Evolutionary conservation across 2,888 invertebrate species (phyloP).

Genomic region (Melinaea marsaeus): DNA sequence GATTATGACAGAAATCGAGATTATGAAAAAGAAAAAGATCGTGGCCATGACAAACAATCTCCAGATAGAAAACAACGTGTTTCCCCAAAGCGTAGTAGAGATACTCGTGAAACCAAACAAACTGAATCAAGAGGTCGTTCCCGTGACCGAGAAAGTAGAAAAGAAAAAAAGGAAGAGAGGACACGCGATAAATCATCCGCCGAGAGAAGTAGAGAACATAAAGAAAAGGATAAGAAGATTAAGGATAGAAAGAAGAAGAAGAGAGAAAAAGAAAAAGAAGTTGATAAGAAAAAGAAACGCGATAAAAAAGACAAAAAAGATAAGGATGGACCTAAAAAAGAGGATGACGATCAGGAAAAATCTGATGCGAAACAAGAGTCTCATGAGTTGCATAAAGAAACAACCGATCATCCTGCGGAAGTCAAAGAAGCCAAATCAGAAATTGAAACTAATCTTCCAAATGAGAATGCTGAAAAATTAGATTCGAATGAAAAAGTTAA

Average conservation of each 20-base stretch:
- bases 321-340: constrained; percentile 45
- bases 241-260: constrained; percentile 66
- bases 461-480: constrained; percentile 36
- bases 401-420: constrained; percentile 30
- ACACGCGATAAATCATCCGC: constrained; percentile 61
- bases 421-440: constrained; percentile 28
- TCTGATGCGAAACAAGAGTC: constrained; percentile 27
- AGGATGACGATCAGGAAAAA: constrained; percentile 42
- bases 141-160: constrained; percentile 73
- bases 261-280: constrained; percentile 73
- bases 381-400: constrained; percentile 32
- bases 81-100: constrained; percentile 64
- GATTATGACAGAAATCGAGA: constrained; percentile 51
- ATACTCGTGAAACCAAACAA: constrained; percentile 62
- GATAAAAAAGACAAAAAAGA: constrained; percentile 78
- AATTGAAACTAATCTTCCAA: constrained; percentile 38
- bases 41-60: constrained; percentile 61
- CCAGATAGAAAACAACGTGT: constrained; percentile 61
- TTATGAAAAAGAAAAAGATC: constrained; percentile 62
- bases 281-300: constrained; percentile 72
- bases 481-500: constrained; percentile 40
- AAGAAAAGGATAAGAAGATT: constrained; percentile 77
- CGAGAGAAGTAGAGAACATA: constrained; percentile 73
- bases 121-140: constrained; percentile 69
- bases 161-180: constrained; percentile 76